Conservation (phyloP, 2,113 vertebrate species). For the Odocoileus virginianus region DNA sequence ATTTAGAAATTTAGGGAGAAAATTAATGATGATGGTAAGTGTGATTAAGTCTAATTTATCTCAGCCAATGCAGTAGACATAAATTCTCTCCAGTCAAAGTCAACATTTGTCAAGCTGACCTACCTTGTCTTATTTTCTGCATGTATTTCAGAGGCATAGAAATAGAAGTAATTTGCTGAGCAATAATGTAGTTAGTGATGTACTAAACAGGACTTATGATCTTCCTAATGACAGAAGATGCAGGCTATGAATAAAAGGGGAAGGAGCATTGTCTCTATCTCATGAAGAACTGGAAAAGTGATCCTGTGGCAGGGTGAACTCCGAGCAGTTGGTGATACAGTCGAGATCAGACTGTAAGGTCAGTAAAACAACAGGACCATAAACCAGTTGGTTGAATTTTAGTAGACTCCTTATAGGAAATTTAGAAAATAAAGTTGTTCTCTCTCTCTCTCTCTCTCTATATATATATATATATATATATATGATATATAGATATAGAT, state of each 20-base stretch:
- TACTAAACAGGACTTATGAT: neutral
- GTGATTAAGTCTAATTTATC: constrained; percentile 60
- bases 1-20: constrained; percentile 44
- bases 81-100: constrained; percentile 55
- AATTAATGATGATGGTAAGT: constrained; percentile 52
- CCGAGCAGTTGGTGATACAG: neutral
- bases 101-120: constrained; percentile 49
- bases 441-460: neutral
- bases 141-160: constrained; percentile 20
- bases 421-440: neutral
- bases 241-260: neutral
- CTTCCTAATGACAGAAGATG: neutral
- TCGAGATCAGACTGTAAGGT: neutral
- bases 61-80: constrained; percentile 11
- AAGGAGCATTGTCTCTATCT: neutral
- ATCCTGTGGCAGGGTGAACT: neutral
- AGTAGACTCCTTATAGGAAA: neutral
- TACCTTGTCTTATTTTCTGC: constrained; percentile 32
- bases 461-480: neutral
- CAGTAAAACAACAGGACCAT: neutral
- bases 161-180: neutral
- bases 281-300: neutral
- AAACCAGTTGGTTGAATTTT: neutral
- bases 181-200: neutral
- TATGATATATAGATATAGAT: neutral